A percentile compares a stretch with the other conserved stretches of the same genome.
These are phyloP conservation scores for Neosalanx taihuensis DNA, from an alignment of 2,797 vertebrate genomes.

Conservation along the genomic window DNA sequence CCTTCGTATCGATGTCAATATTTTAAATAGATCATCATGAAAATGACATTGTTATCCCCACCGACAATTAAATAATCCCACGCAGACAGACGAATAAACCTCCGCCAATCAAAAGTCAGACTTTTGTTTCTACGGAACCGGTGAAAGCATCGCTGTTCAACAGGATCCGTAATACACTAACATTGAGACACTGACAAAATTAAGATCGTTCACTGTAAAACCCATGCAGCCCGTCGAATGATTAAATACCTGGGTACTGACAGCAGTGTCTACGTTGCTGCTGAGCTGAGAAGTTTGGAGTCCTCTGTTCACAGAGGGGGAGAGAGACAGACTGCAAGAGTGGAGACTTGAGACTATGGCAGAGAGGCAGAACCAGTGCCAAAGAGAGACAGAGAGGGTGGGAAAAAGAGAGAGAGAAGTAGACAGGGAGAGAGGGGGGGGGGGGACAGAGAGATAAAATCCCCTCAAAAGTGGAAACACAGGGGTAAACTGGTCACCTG, in stretches of 20 bases:
- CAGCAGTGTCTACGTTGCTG: conserved; percentile 57
- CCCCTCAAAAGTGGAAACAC: conserved; percentile 32
- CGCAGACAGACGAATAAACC: too few species aligned
- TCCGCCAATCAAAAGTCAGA: not conserved
- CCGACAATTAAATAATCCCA: not conserved
- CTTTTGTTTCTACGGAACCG: not conserved
- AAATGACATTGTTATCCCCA: not conserved
- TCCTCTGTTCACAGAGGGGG: conserved; percentile 53
- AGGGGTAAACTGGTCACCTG: conserved; percentile 81
- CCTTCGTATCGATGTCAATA: not conserved
- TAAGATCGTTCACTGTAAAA: not conserved
- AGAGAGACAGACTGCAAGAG: conserved; percentile 48
- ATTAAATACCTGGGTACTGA: conserved; percentile 66
- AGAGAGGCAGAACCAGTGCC: conserved; percentile 8
- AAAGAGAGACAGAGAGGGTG: conserved; percentile 11
- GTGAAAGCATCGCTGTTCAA: not conserved
- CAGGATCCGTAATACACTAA: not conserved
- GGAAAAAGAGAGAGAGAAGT: conserved; percentile 15
- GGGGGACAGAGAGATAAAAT: not conserved
- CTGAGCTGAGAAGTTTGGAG: conserved; percentile 59
- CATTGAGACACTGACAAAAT: not conserved
- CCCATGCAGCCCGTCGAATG: conserved; percentile 19
- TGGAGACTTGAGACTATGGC: conserved; percentile 52
- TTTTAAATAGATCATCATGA: not conserved
- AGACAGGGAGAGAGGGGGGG: conserved; percentile 8